Conservation (phyloP, 2,888 invertebrate genomes). For the Temnothorax ravouxi region DNA sequence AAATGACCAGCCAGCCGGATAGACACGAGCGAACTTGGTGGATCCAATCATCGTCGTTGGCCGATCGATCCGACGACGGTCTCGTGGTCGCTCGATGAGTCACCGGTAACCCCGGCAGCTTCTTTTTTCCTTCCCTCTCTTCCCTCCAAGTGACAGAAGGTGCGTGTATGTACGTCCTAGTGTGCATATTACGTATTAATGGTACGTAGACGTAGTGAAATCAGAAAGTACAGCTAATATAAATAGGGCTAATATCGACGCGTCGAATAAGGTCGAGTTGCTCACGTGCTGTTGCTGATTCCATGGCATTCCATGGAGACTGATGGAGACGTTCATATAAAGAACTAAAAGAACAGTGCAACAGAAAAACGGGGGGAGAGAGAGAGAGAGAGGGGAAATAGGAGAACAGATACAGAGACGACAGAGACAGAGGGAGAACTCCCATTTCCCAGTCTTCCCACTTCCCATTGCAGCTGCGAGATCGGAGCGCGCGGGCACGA, state of each 20-base stretch:
- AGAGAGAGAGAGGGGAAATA: neutral
- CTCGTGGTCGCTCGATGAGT: conserved; percentile 1
- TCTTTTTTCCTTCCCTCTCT: neutral
- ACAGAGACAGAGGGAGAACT: neutral
- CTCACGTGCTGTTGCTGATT: neutral
- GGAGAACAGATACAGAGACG: neutral
- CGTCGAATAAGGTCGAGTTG: neutral
- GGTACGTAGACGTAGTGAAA: neutral
- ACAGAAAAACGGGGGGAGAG: neutral
- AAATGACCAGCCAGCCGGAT: neutral
- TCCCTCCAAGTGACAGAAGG: neutral
- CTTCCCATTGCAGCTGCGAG: neutral
- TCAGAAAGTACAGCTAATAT: neutral
- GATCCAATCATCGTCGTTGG: neutral
- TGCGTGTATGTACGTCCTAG: neutral
- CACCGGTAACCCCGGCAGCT: conserved; percentile 16
- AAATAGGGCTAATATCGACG: neutral
- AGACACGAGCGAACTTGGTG: neutral
- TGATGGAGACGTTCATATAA: neutral
- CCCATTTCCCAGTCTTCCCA: too few relatives aligned
- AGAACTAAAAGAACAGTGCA: neutral
- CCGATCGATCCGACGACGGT: neutral
- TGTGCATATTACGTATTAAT: neutral
- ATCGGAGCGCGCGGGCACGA: neutral
- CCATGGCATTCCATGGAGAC: too few relatives aligned